Percentiles rank a stretch among this genome's conserved stretches.
Evolutionary conservation across 2,113 vertebrate species (phyloP).

Genomic region (Motacilla tschutschensis): DNA sequence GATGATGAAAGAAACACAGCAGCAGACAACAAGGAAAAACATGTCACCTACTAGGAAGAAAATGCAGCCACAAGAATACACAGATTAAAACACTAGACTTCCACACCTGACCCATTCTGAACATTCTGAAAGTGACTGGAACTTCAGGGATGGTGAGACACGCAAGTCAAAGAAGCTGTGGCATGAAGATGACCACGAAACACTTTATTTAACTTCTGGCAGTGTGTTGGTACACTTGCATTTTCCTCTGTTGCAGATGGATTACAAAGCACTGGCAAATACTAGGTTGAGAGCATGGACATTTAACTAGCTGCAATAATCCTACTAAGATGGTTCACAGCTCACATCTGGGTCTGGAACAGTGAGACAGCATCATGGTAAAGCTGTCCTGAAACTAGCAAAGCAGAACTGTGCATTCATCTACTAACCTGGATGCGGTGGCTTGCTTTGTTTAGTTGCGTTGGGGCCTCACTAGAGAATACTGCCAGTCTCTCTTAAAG

Average conservation of each 20-base stretch:
- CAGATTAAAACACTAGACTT: background rate
- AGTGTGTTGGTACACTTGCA: background rate
- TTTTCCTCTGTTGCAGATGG: background rate
- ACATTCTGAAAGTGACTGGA: background rate
- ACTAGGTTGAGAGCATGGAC: background rate
- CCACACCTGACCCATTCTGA: background rate
- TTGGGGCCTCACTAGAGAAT: rapidly evolving
- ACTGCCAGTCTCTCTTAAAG: background rate
- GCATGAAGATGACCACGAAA: background rate
- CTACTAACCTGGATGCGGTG: background rate
- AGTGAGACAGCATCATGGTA: background rate
- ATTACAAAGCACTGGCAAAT: background rate
- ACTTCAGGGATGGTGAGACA: background rate
- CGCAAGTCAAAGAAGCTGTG: background rate
- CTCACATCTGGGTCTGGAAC: background rate
- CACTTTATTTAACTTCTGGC: background rate
- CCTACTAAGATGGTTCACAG: background rate
- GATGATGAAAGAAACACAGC: background rate
- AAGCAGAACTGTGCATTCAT: background rate
- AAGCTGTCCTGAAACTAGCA: background rate
- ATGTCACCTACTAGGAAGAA: background rate
- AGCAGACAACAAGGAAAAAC: background rate
- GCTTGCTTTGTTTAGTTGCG: background rate
- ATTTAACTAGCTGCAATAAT: background rate
- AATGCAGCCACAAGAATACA: rapidly evolving